Evolutionary conservation across 1,140 invertebrate genomes (phyloP).

Genomic region (Mizuhopecten yessoensis): DNA sequence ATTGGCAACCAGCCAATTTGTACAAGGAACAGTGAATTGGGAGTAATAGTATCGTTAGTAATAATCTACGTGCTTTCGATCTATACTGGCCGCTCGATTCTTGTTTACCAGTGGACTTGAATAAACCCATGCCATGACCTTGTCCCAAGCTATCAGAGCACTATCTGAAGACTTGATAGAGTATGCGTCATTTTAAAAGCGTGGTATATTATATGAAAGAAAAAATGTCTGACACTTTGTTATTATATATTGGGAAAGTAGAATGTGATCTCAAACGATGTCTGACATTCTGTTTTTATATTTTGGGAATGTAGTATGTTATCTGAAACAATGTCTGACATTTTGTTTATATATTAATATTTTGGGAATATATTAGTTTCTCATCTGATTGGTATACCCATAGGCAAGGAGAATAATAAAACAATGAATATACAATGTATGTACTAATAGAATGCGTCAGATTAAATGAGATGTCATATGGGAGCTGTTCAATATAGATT

Average conservation of each 20-base stretch:
- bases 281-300: not conserved
- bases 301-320: not conserved
- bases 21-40: conserved; percentile 10
- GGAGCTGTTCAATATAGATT: too few relatives aligned
- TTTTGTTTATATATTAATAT: not conserved
- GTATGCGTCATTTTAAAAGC: not conserved
- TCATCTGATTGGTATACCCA: not conserved
- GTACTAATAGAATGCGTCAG: too few relatives aligned
- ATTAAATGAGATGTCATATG: too few relatives aligned
- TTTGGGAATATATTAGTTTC: not conserved
- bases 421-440: too few relatives aligned
- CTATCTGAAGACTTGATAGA: not conserved
- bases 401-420: too few relatives aligned
- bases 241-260: too few relatives aligned
- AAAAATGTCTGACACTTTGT: not conserved
- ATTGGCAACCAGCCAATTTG: not conserved
- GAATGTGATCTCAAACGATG: too few relatives aligned
- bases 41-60: not conserved
- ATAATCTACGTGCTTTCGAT: conserved; percentile 2
- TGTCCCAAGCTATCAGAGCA: not conserved
- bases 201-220: not conserved
- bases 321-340: not conserved
- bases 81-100: not conserved
- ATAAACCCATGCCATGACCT: not conserved
- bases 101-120: not conserved